These are phyloP conservation scores for Drosophila neonasuta DNA, from an alignment of 2,888 invertebrate species.

Conservation along the genomic window DNA sequence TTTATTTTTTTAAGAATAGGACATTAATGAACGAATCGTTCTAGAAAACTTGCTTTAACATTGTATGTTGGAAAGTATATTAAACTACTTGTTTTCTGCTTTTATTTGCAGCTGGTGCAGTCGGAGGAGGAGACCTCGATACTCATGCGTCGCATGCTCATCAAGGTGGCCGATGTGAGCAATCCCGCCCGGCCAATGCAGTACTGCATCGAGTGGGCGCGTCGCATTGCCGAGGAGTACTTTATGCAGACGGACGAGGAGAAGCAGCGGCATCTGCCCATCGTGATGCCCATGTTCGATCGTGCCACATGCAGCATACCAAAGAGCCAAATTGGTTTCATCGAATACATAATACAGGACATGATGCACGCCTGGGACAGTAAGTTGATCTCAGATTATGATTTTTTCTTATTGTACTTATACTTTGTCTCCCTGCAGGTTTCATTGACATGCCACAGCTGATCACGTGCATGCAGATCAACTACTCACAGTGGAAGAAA, in stretches of 20 bases:
- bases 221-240: constrained; percentile 96
- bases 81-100: no score
- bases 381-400: constrained; percentile 79
- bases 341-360: constrained; percentile 98
- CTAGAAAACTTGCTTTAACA: no score
- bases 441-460: constrained; percentile 97
- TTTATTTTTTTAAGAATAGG: no score
- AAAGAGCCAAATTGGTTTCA: constrained; percentile 98
- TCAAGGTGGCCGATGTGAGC: constrained; percentile 98
- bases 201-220: constrained; percentile 95
- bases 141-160: constrained; percentile 96
- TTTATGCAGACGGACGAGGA: constrained; percentile 99
- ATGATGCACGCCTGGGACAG: constrained; percentile 99
- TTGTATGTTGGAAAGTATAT: no score
- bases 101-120: constrained; percentile 71
- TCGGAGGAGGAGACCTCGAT: constrained; percentile 88
- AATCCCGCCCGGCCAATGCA: constrained; percentile 95
- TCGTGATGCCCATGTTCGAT: constrained; percentile 99
- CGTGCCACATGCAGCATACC: constrained; percentile 97
- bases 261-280: constrained; percentile 92
- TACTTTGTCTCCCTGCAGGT: constrained; percentile 83
- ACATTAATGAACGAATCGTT: no score
- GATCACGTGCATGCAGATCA: constrained; percentile 90
- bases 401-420: not conserved
- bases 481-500: constrained; percentile 96